phyloP scores from a whole-genome alignment of 2,888 invertebrate genomes.

The Trissolcus japonicus region DNA sequence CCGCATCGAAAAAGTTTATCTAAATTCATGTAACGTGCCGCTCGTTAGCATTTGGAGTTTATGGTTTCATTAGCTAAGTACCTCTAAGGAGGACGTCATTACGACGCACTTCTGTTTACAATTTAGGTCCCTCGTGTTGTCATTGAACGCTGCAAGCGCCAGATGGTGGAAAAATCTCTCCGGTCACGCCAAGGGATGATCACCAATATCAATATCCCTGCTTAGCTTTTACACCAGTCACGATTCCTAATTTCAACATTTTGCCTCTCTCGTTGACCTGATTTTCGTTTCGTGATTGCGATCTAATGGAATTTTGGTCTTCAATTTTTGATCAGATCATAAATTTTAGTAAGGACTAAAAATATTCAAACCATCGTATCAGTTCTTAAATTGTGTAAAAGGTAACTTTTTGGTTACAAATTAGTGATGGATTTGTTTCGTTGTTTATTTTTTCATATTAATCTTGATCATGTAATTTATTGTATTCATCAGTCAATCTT shows the following conservation, averaged over 20 bases:
- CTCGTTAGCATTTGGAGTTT: constrained; percentile 38
- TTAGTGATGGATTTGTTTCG: too few species aligned
- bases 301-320: not conserved
- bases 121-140: constrained; percentile 26
- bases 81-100: constrained; percentile 62
- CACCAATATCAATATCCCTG: constrained; percentile 38
- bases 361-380: too few species aligned
- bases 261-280: not conserved
- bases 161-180: constrained; percentile 56
- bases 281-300: not conserved
- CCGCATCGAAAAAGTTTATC: constrained; percentile 34
- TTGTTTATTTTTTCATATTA: too few species aligned
- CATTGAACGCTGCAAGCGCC: constrained; percentile 24
- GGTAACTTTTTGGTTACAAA: too few species aligned
- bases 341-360: too few species aligned
- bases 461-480: too few species aligned
- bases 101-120: constrained; percentile 60
- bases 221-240: constrained; percentile 6
- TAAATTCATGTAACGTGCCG: constrained; percentile 2
- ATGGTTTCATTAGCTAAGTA: constrained; percentile 70
- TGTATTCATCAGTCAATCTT: too few species aligned
- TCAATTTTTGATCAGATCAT: not conserved
- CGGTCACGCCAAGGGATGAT: constrained; percentile 57
- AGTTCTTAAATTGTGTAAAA: too few species aligned
- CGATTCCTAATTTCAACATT: constrained; percentile 29